Evolutionary conservation across 2,888 invertebrate species (phyloP), one percentile per base, ranked within the genome.

Genomic region (Spodoptera picta): DNA sequence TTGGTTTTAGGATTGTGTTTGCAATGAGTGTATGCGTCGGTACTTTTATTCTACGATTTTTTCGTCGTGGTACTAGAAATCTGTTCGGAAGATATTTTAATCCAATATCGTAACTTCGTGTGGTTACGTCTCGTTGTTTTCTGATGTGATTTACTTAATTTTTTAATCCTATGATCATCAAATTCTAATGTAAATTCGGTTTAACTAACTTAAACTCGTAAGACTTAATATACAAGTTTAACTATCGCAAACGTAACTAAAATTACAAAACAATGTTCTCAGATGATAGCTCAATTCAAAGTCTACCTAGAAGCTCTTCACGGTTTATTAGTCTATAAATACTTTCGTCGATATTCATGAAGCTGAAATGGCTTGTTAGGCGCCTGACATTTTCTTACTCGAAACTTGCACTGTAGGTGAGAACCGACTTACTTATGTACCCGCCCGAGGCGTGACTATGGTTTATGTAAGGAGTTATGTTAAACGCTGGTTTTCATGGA

Each of bases 391-490:
- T 74, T 80, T 69, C 65, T 71, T 77, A 65, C 68, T 68, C 47
- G 45, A 31, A 74, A 44, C 50, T 58, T 62, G 48, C 44, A 42
- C 42, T 59, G 24, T 46, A 77, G 78, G 78, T 73, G 71, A 61
- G 66, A 71, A 65, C 50, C 62, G 60, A 60, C 64, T 77, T 59
- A 62, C 14, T 59, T 71, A 65, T 36, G 61, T 76, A 63, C 54
- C 42, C 3, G 36, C 71, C 50, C 54, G 68, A 62, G 78, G 61
- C 60, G 65, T 59, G 60, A 73, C 65, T 61, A 69, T 74, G 54
- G 69, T 75, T 77, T 77, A 78, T 75, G 64, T 75, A 69, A 74
- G 69, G 65, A 67, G 72, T 75, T 78, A 69, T 65, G 67, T 78
- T 75, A 63, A 78, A 67, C 72, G 69, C 55, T 50, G 50, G 52